phyloP scores from a whole-genome alignment of 2,888 invertebrate species.

The Cerceris rybyensis region DNA sequence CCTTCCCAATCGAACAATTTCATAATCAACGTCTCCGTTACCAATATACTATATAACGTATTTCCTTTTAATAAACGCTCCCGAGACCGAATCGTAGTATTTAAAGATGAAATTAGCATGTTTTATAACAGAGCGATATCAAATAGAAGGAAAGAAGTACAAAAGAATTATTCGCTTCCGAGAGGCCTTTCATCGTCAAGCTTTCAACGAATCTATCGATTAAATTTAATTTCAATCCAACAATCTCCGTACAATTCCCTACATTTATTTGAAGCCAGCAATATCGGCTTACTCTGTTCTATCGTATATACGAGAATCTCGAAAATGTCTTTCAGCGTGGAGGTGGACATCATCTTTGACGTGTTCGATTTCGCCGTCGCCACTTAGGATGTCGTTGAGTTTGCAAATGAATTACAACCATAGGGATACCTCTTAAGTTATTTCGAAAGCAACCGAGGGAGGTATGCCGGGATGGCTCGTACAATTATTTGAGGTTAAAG shows the following conservation, averaged over 20 bases:
- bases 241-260: too few relatives aligned
- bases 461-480: slow-evolving; percentile 55
- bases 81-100: neutral
- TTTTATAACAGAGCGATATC: slow-evolving; percentile 19
- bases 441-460: slow-evolving; percentile 44
- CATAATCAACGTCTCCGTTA: slow-evolving; percentile 35
- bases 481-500: slow-evolving; percentile 71
- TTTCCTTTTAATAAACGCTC: slow-evolving; percentile 33
- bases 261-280: too few relatives aligned
- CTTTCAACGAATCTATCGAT: too few relatives aligned
- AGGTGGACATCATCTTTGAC: too few relatives aligned
- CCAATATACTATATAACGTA: slow-evolving; percentile 44
- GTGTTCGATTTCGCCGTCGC: too few relatives aligned
- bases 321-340: too few relatives aligned
- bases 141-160: neutral
- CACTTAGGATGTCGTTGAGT: slow-evolving; percentile 6
- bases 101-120: slow-evolving; percentile 35
- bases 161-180: neutral
- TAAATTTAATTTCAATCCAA: too few relatives aligned
- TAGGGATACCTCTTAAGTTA: slow-evolving; percentile 46
- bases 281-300: too few relatives aligned
- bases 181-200: neutral
- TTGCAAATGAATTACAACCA: slow-evolving; percentile 59
- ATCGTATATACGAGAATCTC: too few relatives aligned
- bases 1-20: slow-evolving; percentile 30